Evolutionary conservation across 2,797 vertebrate species (phyloP), one percentile per base, ranked within the genome.

Genomic region (Limnodromus scolopaceus): DNA sequence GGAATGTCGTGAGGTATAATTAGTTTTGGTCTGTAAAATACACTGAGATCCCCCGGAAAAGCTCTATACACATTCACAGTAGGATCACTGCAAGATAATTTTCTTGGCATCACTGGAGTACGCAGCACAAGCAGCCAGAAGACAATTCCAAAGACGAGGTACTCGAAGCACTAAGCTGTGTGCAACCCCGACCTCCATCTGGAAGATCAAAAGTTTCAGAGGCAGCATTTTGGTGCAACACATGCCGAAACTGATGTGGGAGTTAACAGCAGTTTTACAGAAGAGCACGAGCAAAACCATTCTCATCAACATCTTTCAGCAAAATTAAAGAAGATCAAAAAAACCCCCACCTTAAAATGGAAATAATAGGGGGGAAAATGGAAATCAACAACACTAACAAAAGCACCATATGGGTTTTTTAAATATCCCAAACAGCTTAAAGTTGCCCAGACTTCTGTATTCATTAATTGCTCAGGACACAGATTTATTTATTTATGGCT

Each of bases 401-500:
- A 96, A 89, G 45, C 38, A 75, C 39, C 45, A 58, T 57, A 60
- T 57, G 41, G 6, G 1, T 38, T 86, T 93, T 69, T 74, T 32
- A 68, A 95, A 91, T 84, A 93, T 39, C 61, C 49, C 49, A 68
- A 93, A 94, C 57, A 92, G 28, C 34, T 82, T 90, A 68, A 70
- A 95, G 81, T 48, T 93, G 75, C 74, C 84, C 57, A 85, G 69
- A 64, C 48, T 76, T 72, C 84, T 57, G 53, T 75, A 92, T 74
- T 90, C 76, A 75, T 64, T 80, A 93, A 93, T 76, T 95, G 75
- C 71, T 82, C 18, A 68, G 93, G 94, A 81, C 53, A 89, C 36
- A 83, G 69, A 84, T 78, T 94, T 84, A 91, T 86, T 96, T 91
- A 93, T 71, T 71, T 94, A 87, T 72, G 78, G 78, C 61, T 84